These are phyloP conservation scores for Xestia ashworthii DNA, from an alignment of 2,888 invertebrate species.

Conservation along the genomic window DNA sequence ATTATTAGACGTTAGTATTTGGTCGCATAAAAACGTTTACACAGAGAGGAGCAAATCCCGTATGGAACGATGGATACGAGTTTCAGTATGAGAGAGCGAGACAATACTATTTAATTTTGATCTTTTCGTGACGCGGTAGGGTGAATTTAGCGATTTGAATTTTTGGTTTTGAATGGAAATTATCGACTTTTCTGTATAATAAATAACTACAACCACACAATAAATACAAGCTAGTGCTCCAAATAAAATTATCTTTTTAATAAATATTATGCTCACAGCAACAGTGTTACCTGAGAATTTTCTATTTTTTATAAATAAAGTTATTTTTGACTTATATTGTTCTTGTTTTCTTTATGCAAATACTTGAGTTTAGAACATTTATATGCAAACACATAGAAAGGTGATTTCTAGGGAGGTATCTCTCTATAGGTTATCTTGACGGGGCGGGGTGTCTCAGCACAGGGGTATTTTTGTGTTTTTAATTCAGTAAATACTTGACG, in stretches of 20 bases:
- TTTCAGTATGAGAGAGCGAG: not conserved
- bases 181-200: not conserved
- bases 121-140: not conserved
- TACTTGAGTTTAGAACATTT: not conserved
- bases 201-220: too few species aligned
- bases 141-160: not conserved
- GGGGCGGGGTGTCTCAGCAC: too few species aligned
- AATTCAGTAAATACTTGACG: too few species aligned
- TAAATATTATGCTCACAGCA: not conserved
- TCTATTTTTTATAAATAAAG: constrained; percentile 38
- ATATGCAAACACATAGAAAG: not conserved
- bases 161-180: not conserved
- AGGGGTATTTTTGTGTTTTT: too few species aligned
- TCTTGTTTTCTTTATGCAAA: constrained; percentile 7
- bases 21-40: not conserved
- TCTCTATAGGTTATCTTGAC: too few species aligned
- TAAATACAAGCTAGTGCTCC: not conserved
- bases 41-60: not conserved
- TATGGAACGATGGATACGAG: not conserved
- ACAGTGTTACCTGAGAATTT: not conserved
- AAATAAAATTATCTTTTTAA: not conserved
- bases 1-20: not conserved
- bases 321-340: not conserved
- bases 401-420: too few species aligned
- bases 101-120: not conserved